Percentiles rank a stretch among this genome's conserved stretches.
phyloP scores from a whole-genome alignment of 1,140 invertebrate genomes.

The Papilio polytes region DNA sequence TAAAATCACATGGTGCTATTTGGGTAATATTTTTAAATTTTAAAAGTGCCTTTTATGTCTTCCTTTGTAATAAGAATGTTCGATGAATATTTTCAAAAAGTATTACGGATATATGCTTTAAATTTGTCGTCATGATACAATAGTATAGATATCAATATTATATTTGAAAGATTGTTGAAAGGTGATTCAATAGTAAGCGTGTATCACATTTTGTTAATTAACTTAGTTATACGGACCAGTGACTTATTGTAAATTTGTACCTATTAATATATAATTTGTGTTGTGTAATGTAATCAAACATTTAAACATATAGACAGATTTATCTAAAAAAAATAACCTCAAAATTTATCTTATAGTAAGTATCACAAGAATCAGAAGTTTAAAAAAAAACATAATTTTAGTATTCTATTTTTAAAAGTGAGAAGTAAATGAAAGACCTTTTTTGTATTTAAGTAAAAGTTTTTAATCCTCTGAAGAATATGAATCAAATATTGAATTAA shows the following conservation, averaged over 20 bases:
- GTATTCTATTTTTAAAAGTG: not conserved
- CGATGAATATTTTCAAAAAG: conserved; percentile 59
- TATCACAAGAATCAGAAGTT: not conserved
- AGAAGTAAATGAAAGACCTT: too few species aligned
- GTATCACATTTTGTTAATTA: conserved; percentile 51
- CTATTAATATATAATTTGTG: conserved; percentile 45
- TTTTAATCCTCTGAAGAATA: not conserved
- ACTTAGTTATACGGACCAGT: conserved; percentile 64
- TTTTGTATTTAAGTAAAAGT: not conserved
- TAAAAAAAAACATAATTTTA: not conserved
- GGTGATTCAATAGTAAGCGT: conserved; percentile 48
- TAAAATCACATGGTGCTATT: conserved; percentile 44
- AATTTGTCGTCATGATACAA: conserved; percentile 67
- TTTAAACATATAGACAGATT: conserved; percentile 27
- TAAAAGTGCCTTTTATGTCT: conserved; percentile 66
- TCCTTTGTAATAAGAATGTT: conserved; percentile 54
- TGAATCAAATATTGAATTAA: not conserved
- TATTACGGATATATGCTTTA: conserved; percentile 81
- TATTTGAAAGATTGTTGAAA: conserved; percentile 57
- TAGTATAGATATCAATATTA: conserved; percentile 52
- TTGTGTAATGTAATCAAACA: conserved; percentile 41
- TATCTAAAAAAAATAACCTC: not conserved
- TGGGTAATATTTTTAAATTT: conserved; percentile 35
- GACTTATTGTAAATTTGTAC: conserved; percentile 64
- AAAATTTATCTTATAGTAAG: not conserved